A percentile compares a stretch with the other conserved stretches of the same genome.
phyloP scores from a whole-genome alignment of 2,113 vertebrate species.

The Scomber colias region DNA sequence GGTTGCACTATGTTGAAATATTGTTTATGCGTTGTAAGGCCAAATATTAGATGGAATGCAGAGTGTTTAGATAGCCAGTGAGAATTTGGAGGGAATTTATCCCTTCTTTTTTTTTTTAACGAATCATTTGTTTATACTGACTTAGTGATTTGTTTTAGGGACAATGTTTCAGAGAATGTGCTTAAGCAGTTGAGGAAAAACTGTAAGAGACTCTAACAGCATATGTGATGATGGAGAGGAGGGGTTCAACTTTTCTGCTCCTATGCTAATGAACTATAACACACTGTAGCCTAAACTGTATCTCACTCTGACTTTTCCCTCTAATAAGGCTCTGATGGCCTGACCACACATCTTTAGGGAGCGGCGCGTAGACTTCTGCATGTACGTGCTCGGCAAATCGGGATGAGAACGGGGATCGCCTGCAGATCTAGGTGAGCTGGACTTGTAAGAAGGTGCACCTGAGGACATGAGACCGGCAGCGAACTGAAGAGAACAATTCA shows the following conservation, averaged over 20 bases:
- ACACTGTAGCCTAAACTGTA: neutral
- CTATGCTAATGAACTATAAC: slow-evolving; percentile 19
- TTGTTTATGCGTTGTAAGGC: too few relatives aligned
- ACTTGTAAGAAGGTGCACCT: neutral
- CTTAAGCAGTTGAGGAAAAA: too few relatives aligned
- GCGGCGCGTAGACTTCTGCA: slow-evolving; percentile 1
- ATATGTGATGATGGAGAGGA: neutral
- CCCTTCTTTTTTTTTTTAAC: too few relatives aligned
- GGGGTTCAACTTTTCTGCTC: slow-evolving; percentile 7
- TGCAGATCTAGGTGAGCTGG: neutral
- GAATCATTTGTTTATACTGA: too few relatives aligned
- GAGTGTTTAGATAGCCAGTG: too few relatives aligned
- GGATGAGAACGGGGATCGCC: neutral
- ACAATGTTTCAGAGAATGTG: too few relatives aligned
- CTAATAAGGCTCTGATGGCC: slow-evolving; percentile 15
- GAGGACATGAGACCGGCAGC: neutral
- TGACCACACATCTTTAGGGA: slow-evolving; percentile 14
- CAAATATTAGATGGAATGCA: too few relatives aligned
- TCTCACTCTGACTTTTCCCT: slow-evolving; percentile 4
- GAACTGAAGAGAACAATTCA: neutral
- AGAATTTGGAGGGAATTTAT: too few relatives aligned
- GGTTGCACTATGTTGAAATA: too few relatives aligned
- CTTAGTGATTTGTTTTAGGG: too few relatives aligned
- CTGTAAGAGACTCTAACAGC: too few relatives aligned
- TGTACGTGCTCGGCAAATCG: neutral